Evolutionary conservation across 1,140 invertebrate genomes (phyloP).

Genomic region (Aphis craccivora): DNA sequence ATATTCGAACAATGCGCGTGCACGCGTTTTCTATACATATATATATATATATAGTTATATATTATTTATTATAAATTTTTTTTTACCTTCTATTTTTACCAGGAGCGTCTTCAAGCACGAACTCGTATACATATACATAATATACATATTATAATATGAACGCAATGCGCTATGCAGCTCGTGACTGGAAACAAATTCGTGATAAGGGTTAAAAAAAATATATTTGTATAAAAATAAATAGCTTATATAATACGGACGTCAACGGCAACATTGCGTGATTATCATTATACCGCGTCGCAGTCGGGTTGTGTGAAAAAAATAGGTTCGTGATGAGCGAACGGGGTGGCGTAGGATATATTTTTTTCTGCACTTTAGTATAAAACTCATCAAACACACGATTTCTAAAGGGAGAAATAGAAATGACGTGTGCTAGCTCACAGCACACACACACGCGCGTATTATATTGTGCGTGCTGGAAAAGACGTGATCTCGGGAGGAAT

Average conservation of each 20-base stretch:
- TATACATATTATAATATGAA: background rate
- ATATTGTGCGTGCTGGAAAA: background rate
- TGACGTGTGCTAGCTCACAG: background rate
- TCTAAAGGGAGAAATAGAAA: constrained; percentile 3
- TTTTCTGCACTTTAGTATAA: constrained; percentile 20
- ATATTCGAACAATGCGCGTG: background rate
- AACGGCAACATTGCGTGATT: constrained; percentile 34
- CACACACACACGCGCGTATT: background rate
- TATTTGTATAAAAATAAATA: constrained; percentile 13
- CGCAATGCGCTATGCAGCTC: constrained; percentile 34
- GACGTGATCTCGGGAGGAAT: background rate
- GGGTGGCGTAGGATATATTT: background rate
- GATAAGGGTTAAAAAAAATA: constrained; percentile 37
- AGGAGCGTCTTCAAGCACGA: constrained; percentile 38
- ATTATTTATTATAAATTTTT: constrained; percentile 38
- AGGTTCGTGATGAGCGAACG: constrained; percentile 37
- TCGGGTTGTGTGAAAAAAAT: constrained; percentile 39
- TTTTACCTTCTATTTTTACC: background rate
- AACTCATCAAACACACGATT: constrained; percentile 41
- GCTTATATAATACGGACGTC: background rate
- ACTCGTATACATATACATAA: constrained; percentile 5
- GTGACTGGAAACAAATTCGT: constrained; percentile 55
- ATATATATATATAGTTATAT: background rate
- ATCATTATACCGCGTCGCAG: background rate
- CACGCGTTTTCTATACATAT: background rate